phyloP scores from a whole-genome alignment of 2,797 vertebrate species.

The Crenichthys baileyi region DNA sequence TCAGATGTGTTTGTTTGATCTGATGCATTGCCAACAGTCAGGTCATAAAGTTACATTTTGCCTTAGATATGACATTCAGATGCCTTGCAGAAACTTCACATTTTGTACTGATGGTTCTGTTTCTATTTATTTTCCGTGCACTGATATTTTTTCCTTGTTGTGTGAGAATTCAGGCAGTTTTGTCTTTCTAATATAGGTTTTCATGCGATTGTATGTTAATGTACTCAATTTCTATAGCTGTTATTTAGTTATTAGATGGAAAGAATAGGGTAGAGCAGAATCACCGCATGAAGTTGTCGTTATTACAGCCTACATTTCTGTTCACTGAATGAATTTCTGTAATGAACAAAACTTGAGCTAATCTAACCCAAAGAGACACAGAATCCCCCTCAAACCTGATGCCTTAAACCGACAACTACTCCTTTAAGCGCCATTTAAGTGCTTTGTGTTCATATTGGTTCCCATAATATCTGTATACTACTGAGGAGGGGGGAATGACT shows the following conservation, averaged over 20 bases:
- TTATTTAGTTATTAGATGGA: slow-evolving; percentile 9
- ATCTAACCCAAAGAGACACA: slow-evolving; percentile 32
- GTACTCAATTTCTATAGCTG: slow-evolving; percentile 7
- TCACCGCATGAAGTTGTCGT: slow-evolving; percentile 48
- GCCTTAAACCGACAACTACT: slow-evolving; percentile 25
- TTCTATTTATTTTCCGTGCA: slow-evolving; percentile 69
- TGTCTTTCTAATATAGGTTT: slow-evolving; percentile 50
- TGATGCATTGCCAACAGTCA: slow-evolving; percentile 33
- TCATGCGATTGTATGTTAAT: slow-evolving; percentile 30
- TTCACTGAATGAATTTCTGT: slow-evolving; percentile 16
- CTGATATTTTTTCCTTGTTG: slow-evolving; percentile 50
- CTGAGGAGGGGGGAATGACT: slow-evolving; percentile 48
- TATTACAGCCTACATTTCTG: slow-evolving; percentile 24
- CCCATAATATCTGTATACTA: slow-evolving; percentile 34
- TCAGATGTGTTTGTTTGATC: slow-evolving; percentile 22
- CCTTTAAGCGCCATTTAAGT: slow-evolving; percentile 1
- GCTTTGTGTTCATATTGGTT: slow-evolving; percentile 7
- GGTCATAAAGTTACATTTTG: slow-evolving; percentile 19
- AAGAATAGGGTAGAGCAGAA: slow-evolving; percentile 35
- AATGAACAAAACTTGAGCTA: slow-evolving; percentile 48
- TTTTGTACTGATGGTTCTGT: slow-evolving; percentile 39
- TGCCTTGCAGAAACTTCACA: slow-evolving; percentile 10
- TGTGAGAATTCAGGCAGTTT: slow-evolving; percentile 32
- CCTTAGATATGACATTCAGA: slow-evolving; percentile 31
- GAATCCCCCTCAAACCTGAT: slow-evolving; percentile 36